Evolutionary conservation across 2,888 invertebrate species (phyloP).

Genomic region (Drosophila subsilvestris): DNA sequence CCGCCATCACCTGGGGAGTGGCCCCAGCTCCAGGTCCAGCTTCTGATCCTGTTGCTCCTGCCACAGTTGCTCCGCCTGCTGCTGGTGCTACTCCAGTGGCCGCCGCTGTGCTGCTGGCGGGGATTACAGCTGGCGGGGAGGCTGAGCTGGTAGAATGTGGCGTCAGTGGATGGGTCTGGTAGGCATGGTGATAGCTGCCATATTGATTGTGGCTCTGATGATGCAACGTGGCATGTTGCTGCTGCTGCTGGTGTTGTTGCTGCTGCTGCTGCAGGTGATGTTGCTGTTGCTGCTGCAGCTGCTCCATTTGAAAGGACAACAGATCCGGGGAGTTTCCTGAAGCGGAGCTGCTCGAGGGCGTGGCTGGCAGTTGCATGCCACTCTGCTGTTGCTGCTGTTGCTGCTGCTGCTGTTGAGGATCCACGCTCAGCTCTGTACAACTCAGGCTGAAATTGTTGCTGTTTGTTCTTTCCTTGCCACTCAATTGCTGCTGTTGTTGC

Average conservation of each 20-base stretch:
- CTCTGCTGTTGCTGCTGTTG: slow-evolving; percentile 22
- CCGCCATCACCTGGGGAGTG: slow-evolving; percentile 73
- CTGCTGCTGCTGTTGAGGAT: slow-evolving; percentile 40
- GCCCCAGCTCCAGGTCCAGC: slow-evolving; percentile 38
- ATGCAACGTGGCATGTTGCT: slow-evolving; percentile 37
- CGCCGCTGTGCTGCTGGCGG: slow-evolving; percentile 12
- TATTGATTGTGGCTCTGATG: slow-evolving; percentile 36
- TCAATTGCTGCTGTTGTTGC: slow-evolving; percentile 48
- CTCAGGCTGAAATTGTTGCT: slow-evolving; percentile 30
- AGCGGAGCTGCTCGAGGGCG: slow-evolving; percentile 76
- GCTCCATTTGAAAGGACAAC: slow-evolving; percentile 68
- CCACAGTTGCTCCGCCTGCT: slow-evolving; percentile 24
- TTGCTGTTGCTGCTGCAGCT: slow-evolving; percentile 51
- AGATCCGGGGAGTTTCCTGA: slow-evolving; percentile 83
- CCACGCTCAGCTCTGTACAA: slow-evolving; percentile 59
- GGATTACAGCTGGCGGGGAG: slow-evolving; percentile 58
- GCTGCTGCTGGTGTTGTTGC: slow-evolving; percentile 41
- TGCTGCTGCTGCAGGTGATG: slow-evolving; percentile 45
- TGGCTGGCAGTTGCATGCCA: slow-evolving; percentile 62
- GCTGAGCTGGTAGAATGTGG: slow-evolving; percentile 68
- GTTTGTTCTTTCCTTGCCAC: slow-evolving; percentile 30
- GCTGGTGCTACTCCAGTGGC: slow-evolving; percentile 29
- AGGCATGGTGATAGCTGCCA: slow-evolving; percentile 30
- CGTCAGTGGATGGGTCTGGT: slow-evolving; percentile 55
- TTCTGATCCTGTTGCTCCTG: slow-evolving; percentile 13